Percentiles rank a stretch among this genome's conserved stretches.
Evolutionary conservation across 2,797 vertebrate species (phyloP).

Genomic region (Anolis apletophallus): DNA sequence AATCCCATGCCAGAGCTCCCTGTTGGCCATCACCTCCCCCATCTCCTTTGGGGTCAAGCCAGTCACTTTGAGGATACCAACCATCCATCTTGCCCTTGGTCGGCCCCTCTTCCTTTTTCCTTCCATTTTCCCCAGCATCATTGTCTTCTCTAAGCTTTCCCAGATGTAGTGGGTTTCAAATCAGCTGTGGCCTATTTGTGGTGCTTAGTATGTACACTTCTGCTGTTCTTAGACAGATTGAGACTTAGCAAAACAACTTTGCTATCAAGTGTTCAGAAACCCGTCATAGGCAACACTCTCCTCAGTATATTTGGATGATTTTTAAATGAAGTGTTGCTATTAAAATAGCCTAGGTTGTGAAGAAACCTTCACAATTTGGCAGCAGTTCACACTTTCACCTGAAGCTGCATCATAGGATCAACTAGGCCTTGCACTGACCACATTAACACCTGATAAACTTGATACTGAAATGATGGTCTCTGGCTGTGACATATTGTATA

Average conservation of each 20-base stretch:
- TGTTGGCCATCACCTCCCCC: too few relatives aligned
- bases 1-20: too few relatives aligned
- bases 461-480: not conserved
- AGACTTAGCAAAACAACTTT: not conserved
- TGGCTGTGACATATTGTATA: not conserved
- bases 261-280: not conserved
- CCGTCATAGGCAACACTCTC: not conserved
- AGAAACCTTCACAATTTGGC: not conserved
- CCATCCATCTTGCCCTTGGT: too few relatives aligned
- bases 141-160: too few relatives aligned
- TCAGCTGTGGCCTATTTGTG: not conserved
- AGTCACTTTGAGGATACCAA: too few relatives aligned
- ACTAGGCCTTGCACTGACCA: not conserved
- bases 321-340: not conserved
- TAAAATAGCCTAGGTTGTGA: not conserved
- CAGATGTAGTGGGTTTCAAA: fast-evolving
- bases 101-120: too few relatives aligned
- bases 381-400: conserved; percentile 12
- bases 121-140: too few relatives aligned
- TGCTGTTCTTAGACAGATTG: not conserved
- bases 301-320: not conserved
- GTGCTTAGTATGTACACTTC: not conserved
- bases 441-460: not conserved
- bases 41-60: too few relatives aligned
- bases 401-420: not conserved